Percentiles rank a stretch among this genome's conserved stretches.
These are phyloP conservation scores for Cephalopterus ornatus DNA, from an alignment of 2,113 vertebrate genomes.

Conservation along the genomic window DNA sequence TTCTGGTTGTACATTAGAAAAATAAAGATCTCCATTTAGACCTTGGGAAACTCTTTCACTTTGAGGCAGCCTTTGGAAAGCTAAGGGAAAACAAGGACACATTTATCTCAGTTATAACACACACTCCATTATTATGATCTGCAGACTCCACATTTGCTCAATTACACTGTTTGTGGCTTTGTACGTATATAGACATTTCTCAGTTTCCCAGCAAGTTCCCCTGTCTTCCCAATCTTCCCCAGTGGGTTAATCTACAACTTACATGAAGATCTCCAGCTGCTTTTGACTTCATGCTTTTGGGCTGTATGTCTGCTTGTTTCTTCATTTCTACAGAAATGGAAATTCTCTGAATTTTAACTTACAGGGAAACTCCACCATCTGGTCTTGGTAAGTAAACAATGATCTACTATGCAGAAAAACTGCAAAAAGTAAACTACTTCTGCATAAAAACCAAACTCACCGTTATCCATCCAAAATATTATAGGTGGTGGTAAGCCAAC, in stretches of 20 bases:
- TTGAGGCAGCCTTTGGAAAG: constrained; percentile 93
- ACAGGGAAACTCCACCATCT: neutral
- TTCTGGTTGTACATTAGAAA: constrained; percentile 89
- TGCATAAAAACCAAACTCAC: constrained; percentile 76
- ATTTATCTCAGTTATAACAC: neutral
- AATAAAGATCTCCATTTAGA: constrained; percentile 96
- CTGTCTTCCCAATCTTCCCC: neutral
- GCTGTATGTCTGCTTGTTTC: neutral
- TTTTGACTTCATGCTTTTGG: neutral
- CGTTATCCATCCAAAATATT: constrained; percentile 99
- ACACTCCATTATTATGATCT: neutral
- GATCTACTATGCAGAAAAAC: neutral
- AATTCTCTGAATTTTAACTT: constrained; percentile 2
- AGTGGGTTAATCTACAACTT: neutral
- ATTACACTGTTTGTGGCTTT: neutral
- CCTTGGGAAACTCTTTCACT: constrained; percentile 92
- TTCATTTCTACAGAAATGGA: neutral
- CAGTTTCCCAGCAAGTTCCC: neutral
- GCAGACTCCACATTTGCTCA: neutral
- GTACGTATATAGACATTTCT: neutral
- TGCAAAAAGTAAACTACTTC: neutral
- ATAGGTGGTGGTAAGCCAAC: constrained; percentile 91
- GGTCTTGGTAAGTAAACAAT: neutral
- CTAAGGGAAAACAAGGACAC: constrained; percentile 70
- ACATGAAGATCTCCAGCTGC: neutral